Conservation (phyloP, 1,140 invertebrate species). For the Lordiphosa stackelbergi region DNA sequence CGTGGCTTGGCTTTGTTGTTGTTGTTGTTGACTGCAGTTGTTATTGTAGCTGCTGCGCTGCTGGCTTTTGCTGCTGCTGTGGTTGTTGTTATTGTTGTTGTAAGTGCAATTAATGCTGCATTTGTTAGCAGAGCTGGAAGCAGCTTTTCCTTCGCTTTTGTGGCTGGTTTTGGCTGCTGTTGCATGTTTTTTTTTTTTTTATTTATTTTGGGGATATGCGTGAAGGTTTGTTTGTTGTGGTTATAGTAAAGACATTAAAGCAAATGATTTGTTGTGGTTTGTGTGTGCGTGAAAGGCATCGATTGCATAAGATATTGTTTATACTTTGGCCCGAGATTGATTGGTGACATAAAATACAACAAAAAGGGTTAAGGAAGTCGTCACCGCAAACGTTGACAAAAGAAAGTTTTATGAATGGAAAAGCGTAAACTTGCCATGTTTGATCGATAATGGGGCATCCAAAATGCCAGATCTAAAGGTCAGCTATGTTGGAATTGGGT, state of each 20-base stretch:
- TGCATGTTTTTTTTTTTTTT: conserved; percentile 12
- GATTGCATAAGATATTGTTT: conserved; percentile 46
- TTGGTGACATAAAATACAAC: too few species aligned
- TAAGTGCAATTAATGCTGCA: conserved; percentile 53
- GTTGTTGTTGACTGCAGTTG: conserved; percentile 5
- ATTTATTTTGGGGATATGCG: conserved; percentile 28
- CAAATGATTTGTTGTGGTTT: conserved; percentile 35
- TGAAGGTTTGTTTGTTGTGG: conserved; percentile 25
- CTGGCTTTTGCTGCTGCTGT: conserved; percentile 26
- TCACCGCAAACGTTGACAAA: too few species aligned
- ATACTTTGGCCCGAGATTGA: conserved; percentile 8
- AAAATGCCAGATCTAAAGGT: too few species aligned
- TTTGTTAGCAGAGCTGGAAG: conserved; percentile 32
- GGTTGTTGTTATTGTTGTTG: conserved; percentile 33
- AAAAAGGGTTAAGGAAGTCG: too few species aligned
- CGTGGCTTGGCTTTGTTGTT: conserved; percentile 31
- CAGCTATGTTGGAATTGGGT: too few species aligned
- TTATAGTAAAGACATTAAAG: conserved; percentile 52
- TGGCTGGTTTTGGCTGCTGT: conserved; percentile 20
- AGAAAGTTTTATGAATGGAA: too few species aligned
- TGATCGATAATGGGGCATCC: too few species aligned
- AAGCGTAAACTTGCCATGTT: too few species aligned
- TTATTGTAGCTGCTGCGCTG: conserved; percentile 26
- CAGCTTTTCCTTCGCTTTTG: conserved; percentile 38
- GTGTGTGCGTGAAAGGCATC: conserved; percentile 22